Conservation (phyloP, 2,888 invertebrate species). For the Dasypogon diadema region DNA sequence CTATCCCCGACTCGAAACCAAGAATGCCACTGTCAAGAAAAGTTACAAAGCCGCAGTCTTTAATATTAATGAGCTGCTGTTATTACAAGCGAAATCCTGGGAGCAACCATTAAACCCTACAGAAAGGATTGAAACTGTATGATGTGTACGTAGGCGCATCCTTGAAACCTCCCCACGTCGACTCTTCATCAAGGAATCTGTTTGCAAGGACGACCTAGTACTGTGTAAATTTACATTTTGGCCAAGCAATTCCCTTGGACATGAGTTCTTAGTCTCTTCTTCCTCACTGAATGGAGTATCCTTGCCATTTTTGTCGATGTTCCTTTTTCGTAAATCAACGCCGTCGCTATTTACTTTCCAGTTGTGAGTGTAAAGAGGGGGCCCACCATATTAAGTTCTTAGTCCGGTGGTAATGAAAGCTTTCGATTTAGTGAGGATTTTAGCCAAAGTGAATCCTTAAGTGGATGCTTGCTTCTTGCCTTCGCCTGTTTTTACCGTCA, state of each 20-base stretch:
- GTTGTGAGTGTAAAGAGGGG: constrained; percentile 22
- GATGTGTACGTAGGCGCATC: constrained; percentile 7
- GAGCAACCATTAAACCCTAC: background rate
- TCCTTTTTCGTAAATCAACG: constrained; percentile 49
- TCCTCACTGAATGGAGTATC: background rate
- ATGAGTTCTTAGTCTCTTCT: background rate
- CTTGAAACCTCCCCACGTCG: constrained; percentile 20
- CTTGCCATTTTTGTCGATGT: constrained; percentile 44
- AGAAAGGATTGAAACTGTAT: background rate
- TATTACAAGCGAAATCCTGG: constrained; percentile 31
- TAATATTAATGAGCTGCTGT: constrained; percentile 41
- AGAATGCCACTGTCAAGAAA: background rate
- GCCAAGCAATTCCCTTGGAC: constrained; percentile 45
- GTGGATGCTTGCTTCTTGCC: constrained; percentile 35
- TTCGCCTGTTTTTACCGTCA: constrained; percentile 23
- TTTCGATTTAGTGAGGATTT: constrained; percentile 47
- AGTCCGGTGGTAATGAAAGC: constrained; percentile 48
- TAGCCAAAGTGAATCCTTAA: constrained; percentile 45
- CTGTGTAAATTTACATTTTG: constrained; percentile 51
- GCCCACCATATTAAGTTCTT: background rate
- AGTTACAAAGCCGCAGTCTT: constrained; percentile 17
- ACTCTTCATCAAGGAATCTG: constrained; percentile 49
- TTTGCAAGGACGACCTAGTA: constrained; percentile 43
- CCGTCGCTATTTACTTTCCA: constrained; percentile 42
- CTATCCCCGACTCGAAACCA: background rate